Base-by-base conservation (phyloP, 2,113 vertebrate genomes). In the Embiotoca jacksoni region DNA sequence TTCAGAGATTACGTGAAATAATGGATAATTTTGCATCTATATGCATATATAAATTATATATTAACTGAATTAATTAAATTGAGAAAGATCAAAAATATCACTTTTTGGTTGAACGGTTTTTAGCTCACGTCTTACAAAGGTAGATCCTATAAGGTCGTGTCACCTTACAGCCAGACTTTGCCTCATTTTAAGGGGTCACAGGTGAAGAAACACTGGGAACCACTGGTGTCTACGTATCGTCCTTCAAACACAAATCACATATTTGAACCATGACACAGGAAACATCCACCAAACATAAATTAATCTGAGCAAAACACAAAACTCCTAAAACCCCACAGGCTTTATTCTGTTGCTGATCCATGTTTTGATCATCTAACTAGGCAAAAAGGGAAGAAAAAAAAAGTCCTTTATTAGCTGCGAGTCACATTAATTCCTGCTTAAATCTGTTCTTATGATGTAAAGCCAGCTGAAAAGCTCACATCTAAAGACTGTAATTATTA, bases 401-500 rank as follows among this genome's bases (percentile, higher is more conserved):
- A 44, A 50, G 53, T 75, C 11, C 15, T 8, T 36, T 53, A 76
- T 80, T 49, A 63, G 49, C 2, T 52, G 14, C 49, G 23, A n/a
- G 53, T 55, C 39, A 60, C 54, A 33, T 69, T 39, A 77, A 39
- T 11, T 37, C 23, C 56, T 33, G 37, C 46, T 56, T 61, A 32
- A 58, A 57, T 75, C 44, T 14, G 31, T 44, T 56, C 61, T 69
- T 75, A 23, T 63, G 39, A 72, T 46, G 15, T 31, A 33, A 1
- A 49, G 10, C 64, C 57, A 62, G 46, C 41, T 36, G 49, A 74
- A n/a, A 46, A 56, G 50, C 23, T 59, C 32, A 41, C 36, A 65
- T 73, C 23, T 72, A 9, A 62, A 35, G 13, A 46, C 49, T 71
- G 30, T 72, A 63, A 72, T 64, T 53, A 58, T 71, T 41, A 64